phyloP scores from a whole-genome alignment of 2,888 invertebrate species.

The Phragmatobia fuliginosa region DNA sequence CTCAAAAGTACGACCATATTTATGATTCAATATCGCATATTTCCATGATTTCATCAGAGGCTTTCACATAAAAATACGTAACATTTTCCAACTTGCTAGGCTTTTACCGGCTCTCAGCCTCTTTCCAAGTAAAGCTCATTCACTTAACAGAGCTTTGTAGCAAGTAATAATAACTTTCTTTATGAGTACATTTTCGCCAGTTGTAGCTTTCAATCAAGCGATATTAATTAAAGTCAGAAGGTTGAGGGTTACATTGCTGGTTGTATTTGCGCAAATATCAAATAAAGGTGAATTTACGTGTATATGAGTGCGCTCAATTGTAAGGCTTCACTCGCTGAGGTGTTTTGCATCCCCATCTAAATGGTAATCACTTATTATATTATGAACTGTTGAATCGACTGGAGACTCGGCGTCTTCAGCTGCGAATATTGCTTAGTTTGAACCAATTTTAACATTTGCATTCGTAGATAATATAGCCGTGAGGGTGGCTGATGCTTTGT shows the following conservation, averaged over 20 bases:
- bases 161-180: conserved; percentile 16
- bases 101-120: conserved; percentile 1
- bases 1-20: conserved; percentile 1
- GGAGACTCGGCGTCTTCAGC: conserved; percentile 21
- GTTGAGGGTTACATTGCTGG: conserved; percentile 5
- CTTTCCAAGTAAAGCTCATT: conserved; percentile 14
- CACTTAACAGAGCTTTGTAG: conserved; percentile 10
- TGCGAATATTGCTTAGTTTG: conserved; percentile 34
- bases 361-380: conserved; percentile 57
- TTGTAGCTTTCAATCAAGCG: conserved; percentile 13
- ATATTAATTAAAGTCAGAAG: conserved; percentile 13
- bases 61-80: conserved; percentile 11
- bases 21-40: conserved; percentile 17
- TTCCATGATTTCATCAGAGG: conserved; percentile 6
- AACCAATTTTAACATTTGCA: conserved; percentile 41
- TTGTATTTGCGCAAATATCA: conserved; percentile 30
- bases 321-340: conserved; percentile 41
- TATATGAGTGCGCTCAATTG: conserved; percentile 48
- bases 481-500: conserved; percentile 9
- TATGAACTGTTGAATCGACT: conserved; percentile 40
- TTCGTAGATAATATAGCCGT: conserved; percentile 37
- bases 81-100: conserved; percentile 6
- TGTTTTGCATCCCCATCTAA: conserved; percentile 53
- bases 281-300: conserved; percentile 58
- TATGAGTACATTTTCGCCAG: conserved; percentile 4